A percentile compares a stretch with the other conserved stretches of the same genome.
These are phyloP conservation scores for Brachionus rotundiformis DNA, from an alignment of 1,140 invertebrate species.

Conservation along the genomic window DNA sequence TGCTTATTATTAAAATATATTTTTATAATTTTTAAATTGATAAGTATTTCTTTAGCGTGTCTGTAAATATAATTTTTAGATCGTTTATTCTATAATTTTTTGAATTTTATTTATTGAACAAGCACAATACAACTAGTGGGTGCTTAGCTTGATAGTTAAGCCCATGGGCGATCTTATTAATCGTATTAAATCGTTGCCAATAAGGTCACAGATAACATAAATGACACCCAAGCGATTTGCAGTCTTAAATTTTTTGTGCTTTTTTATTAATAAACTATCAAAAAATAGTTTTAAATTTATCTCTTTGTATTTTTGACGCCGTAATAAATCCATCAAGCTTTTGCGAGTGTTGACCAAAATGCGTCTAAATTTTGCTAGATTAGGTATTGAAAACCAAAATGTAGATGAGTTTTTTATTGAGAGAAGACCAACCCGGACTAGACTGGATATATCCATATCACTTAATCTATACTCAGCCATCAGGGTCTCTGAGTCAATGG, in stretches of 20 bases:
- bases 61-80: neutral
- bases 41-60: neutral
- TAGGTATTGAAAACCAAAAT: slow-evolving; percentile 49
- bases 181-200: neutral
- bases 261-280: slow-evolving; percentile 41
- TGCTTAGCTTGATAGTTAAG: neutral
- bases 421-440: slow-evolving; percentile 29
- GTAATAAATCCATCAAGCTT: slow-evolving; percentile 1
- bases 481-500: neutral
- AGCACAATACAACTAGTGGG: neutral
- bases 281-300: slow-evolving; percentile 31
- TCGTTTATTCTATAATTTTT: neutral
- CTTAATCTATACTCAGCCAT: neutral
- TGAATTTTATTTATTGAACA: neutral
- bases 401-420: slow-evolving; percentile 12
- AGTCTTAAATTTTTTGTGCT: slow-evolving; percentile 44
- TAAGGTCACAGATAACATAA: slow-evolving; percentile 16
- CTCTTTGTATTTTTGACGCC: slow-evolving; percentile 28
- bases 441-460: slow-evolving; percentile 10
- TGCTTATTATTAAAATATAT: slow-evolving; percentile 23
- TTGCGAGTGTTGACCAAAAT: neutral
- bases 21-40: slow-evolving; percentile 8
- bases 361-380: slow-evolving; percentile 30
- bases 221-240: neutral
- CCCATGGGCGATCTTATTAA: slow-evolving; percentile 3